phyloP scores from a whole-genome alignment of 1,140 invertebrate genomes.

The Lordiphosa clarofinis region DNA sequence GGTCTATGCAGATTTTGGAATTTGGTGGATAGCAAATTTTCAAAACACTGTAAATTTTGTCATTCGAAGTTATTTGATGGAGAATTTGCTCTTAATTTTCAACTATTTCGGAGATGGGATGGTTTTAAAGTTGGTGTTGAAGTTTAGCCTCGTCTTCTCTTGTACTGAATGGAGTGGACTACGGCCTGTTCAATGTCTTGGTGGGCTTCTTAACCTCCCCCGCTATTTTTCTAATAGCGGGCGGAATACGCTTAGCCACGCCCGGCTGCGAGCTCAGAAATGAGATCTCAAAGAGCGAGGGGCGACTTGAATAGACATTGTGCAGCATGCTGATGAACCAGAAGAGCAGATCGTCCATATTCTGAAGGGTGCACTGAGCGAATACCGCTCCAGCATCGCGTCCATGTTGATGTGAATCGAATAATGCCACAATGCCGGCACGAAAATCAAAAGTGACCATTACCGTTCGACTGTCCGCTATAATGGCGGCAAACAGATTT shows the following conservation, averaged over 20 bases:
- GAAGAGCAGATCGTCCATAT: conserved; percentile 63
- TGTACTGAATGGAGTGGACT: conserved; percentile 6
- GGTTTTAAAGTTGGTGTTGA: neutral
- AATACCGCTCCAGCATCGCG: conserved; percentile 68
- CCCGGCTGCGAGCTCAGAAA: conserved; percentile 67
- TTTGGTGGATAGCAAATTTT: conserved; percentile 7
- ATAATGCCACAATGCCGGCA: conserved; percentile 59
- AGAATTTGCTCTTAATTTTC: conserved; percentile 14
- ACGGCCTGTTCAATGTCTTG: conserved; percentile 17
- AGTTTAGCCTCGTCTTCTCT: neutral
- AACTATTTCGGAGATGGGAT: neutral
- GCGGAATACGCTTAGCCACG: conserved; percentile 62
- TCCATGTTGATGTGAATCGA: conserved; percentile 74
- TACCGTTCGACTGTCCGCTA: conserved; percentile 73
- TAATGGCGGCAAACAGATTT: conserved; percentile 69
- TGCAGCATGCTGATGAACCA: conserved; percentile 74
- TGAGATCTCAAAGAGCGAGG: conserved; percentile 65
- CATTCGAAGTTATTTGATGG: neutral
- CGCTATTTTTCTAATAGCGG: conserved; percentile 60
- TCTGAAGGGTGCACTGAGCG: conserved; percentile 59
- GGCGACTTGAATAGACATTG: conserved; percentile 68
- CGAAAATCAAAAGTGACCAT: conserved; percentile 71
- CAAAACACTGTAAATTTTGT: neutral
- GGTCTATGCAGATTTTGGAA: conserved; percentile 27
- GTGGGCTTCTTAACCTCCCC: conserved; percentile 49